phyloP scores from a whole-genome alignment of 1,140 invertebrate genomes.

The Calephelis virginiensis region DNA sequence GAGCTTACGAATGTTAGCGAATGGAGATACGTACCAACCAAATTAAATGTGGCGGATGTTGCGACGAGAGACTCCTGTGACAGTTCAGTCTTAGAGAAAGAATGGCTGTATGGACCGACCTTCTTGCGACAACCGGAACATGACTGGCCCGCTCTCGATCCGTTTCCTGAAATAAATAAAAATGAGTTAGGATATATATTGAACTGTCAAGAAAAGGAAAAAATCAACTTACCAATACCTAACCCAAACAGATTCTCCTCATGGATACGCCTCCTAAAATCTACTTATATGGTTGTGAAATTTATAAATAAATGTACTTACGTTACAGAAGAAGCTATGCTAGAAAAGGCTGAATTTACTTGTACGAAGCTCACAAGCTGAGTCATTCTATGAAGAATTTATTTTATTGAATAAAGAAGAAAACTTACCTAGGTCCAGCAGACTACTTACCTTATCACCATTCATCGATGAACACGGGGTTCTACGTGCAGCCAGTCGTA shows the following conservation, averaged over 20 bases:
- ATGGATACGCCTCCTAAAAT: conserved; percentile 2
- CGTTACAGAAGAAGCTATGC: conserved; percentile 5
- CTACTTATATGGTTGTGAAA: conserved; percentile 9
- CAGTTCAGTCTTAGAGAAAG: too few species aligned
- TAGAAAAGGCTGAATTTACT: conserved; percentile 15
- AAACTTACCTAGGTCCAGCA: too few species aligned
- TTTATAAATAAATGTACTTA: conserved; percentile 19
- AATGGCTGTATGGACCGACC: too few species aligned
- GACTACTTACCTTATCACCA: too few species aligned
- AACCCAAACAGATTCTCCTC: conserved; percentile 1
- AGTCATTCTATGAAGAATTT: too few species aligned
- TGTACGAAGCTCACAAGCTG: conserved; percentile 23
- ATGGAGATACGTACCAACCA: conserved; percentile 39
- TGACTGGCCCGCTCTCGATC: too few species aligned
- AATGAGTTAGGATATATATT: background rate
- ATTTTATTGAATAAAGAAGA: too few species aligned
- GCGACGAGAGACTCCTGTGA: too few species aligned
- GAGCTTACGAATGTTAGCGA: conserved; percentile 35
- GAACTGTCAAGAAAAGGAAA: background rate
- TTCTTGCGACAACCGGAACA: too few species aligned
- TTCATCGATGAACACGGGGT: too few species aligned
- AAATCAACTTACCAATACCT: background rate
- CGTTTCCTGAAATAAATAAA: background rate
- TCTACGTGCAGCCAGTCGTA: too few species aligned
- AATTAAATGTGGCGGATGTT: too few species aligned